Conservation (phyloP, 2,888 invertebrate species). For the Drosophila demipolita region DNA sequence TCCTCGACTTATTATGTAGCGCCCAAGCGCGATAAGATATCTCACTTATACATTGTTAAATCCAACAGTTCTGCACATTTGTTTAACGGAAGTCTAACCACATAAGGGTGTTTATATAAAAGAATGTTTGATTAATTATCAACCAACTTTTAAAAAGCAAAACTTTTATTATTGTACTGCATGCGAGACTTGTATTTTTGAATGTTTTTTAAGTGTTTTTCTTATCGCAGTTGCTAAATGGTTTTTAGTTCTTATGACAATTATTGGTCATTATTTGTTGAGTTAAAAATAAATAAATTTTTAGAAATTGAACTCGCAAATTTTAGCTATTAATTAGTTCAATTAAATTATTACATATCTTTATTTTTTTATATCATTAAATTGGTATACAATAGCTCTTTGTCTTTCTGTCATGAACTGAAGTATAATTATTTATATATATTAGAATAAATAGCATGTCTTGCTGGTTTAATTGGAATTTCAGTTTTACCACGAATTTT, state of each 20-base stretch:
- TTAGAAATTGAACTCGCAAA: slow-evolving; percentile 6
- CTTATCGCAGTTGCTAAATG: background rate
- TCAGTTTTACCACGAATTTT: too few relatives aligned
- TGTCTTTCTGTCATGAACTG: background rate
- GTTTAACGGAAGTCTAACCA: slow-evolving; percentile 1
- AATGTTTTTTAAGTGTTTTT: background rate
- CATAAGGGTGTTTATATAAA: slow-evolving; percentile 28
- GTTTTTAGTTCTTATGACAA: background rate
- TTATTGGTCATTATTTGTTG: slow-evolving; percentile 9
- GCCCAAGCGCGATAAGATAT: slow-evolving; percentile 61
- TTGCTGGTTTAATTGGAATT: background rate
- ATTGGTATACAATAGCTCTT: background rate
- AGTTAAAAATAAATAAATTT: slow-evolving; percentile 19
- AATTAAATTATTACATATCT: background rate
- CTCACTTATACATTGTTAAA: slow-evolving; percentile 5
- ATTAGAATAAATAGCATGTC: background rate
- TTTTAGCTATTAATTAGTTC: background rate
- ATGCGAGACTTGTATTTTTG: background rate
- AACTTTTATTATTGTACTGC: background rate
- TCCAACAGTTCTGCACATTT: background rate
- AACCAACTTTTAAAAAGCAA: background rate
- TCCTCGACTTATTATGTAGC: background rate
- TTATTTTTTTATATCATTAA: background rate
- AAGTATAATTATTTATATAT: background rate
- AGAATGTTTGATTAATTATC: slow-evolving; percentile 8